phyloP scores from a whole-genome alignment of 2,113 vertebrate species.

The Brachypteracias leptosomus region DNA sequence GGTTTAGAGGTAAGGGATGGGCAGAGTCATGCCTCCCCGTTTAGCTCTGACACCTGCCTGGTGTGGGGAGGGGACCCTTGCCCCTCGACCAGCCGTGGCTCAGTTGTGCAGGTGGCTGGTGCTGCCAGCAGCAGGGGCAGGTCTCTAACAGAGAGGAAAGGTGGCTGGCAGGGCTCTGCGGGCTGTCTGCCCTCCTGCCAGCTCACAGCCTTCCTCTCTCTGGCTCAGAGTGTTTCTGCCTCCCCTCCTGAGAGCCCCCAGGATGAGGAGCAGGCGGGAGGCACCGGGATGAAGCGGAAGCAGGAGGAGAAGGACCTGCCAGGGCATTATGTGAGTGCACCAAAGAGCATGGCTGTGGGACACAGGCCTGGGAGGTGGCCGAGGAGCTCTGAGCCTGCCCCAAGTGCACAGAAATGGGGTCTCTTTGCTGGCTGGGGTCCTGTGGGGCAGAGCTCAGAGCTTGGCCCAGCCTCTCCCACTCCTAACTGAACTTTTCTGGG shows the following conservation, averaged over 20 bases:
- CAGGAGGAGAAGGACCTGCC: background rate
- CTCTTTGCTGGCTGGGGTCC: background rate
- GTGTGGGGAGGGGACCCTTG: background rate
- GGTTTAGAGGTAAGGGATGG: background rate
- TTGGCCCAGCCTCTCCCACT: background rate
- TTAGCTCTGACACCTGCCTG: background rate
- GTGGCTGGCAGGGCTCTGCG: rapidly evolving
- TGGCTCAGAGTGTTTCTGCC: constrained; percentile 56
- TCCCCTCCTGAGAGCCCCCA: constrained; percentile 64
- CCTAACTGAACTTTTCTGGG: background rate
- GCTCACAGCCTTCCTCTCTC: background rate
- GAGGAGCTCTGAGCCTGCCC: background rate
- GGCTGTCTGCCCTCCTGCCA: background rate
- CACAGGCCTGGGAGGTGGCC: rapidly evolving
- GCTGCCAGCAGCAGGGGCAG: background rate
- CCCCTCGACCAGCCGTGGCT: too few species aligned
- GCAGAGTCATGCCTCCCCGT: background rate
- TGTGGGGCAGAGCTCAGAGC: background rate
- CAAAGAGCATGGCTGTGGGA: rapidly evolving
- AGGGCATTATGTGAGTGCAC: background rate
- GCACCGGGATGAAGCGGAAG: background rate
- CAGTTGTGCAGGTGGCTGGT: too few species aligned
- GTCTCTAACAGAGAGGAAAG: background rate
- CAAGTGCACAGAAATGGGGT: background rate
- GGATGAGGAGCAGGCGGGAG: background rate